phyloP scores from a whole-genome alignment of 2,113 vertebrate species.

The Pyxicephalus adspersus region DNA sequence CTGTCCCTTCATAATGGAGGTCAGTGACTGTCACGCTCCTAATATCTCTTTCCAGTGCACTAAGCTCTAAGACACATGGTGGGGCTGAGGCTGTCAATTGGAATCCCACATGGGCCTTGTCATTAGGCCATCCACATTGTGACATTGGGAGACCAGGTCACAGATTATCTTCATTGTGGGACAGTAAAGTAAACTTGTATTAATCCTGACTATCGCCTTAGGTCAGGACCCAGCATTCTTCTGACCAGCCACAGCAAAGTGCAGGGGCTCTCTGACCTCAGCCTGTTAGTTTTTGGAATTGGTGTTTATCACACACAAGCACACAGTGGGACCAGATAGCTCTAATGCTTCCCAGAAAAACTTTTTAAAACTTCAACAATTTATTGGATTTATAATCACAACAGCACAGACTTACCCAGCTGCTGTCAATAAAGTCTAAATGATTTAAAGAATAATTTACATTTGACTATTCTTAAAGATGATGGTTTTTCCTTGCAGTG shows the following conservation, averaged over 20 bases:
- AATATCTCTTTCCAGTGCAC: constrained; percentile 58
- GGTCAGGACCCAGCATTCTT: constrained; percentile 67
- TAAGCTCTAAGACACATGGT: constrained; percentile 56
- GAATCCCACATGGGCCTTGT: constrained; percentile 70
- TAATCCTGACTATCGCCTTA: constrained; percentile 60
- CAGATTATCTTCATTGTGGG: constrained; percentile 60
- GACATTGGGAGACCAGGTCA: constrained; percentile 64
- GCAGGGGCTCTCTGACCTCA: constrained; percentile 31
- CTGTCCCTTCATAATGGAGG: constrained; percentile 71
- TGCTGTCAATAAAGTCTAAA: too few species aligned
- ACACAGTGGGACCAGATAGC: neutral
- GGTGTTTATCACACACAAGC: neutral
- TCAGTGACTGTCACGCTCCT: constrained; percentile 66
- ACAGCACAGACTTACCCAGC: too few species aligned
- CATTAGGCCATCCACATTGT: constrained; percentile 61
- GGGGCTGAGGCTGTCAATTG: constrained; percentile 65
- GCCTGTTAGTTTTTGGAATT: neutral
- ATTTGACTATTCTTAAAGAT: too few species aligned
- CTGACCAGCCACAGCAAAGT: constrained; percentile 59
- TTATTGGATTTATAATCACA: too few species aligned
- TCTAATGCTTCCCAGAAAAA: neutral
- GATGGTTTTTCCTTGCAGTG: too few species aligned
- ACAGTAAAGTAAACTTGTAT: constrained; percentile 58
- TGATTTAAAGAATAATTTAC: too few species aligned
- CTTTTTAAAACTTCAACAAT: neutral